phyloP scores from a whole-genome alignment of 2,888 invertebrate species.

The Rhamnusium bicolor region DNA sequence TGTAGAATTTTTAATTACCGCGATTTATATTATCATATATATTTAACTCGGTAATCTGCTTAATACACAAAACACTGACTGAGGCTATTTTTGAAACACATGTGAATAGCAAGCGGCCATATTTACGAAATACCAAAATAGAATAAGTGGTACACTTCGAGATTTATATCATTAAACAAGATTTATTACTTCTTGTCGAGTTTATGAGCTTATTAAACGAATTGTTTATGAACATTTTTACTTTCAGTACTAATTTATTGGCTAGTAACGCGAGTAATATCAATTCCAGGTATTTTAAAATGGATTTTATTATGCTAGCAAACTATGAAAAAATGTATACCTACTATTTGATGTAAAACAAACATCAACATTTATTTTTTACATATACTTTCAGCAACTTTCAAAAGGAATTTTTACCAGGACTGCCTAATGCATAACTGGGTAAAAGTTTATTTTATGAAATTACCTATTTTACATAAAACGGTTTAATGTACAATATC shows the following conservation, averaged over 20 bases:
- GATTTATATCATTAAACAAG: slow-evolving; percentile 11
- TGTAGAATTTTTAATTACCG: not conserved
- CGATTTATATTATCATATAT: not conserved
- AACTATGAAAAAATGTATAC: not conserved
- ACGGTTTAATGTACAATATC: too few relatives aligned
- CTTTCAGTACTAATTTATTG: not conserved
- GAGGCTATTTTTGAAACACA: slow-evolving; percentile 28
- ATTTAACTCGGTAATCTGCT: not conserved
- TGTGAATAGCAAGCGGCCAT: slow-evolving; percentile 25
- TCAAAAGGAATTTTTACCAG: too few relatives aligned
- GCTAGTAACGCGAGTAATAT: not conserved
- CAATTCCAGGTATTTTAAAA: not conserved
- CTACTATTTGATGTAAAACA: too few relatives aligned
- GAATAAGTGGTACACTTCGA: slow-evolving; percentile 32
- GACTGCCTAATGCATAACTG: too few relatives aligned
- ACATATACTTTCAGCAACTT: too few relatives aligned
- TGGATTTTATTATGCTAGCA: not conserved
- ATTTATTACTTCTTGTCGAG: slow-evolving; percentile 21
- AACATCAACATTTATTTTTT: too few relatives aligned
- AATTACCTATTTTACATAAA: too few relatives aligned
- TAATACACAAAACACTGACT: slow-evolving; percentile 24
- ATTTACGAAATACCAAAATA: slow-evolving; percentile 35
- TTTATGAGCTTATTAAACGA: slow-evolving; percentile 21
- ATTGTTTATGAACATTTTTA: slow-evolving; percentile 15
- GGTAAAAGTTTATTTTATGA: too few relatives aligned